Evolutionary conservation across 2,113 vertebrate species (phyloP).

Genomic region (Xiphias gladius): DNA sequence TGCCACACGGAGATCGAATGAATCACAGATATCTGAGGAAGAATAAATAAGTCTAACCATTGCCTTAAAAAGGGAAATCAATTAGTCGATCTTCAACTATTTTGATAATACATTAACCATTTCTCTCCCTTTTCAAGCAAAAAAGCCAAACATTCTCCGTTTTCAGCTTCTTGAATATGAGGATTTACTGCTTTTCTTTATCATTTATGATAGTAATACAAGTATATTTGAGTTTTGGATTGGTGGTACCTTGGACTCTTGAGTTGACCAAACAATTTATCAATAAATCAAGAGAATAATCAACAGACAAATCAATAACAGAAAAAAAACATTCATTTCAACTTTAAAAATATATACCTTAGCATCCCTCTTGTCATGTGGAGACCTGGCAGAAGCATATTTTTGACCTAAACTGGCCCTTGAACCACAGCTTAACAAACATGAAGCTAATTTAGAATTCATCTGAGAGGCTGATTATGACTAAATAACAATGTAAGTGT

Average conservation of each 20-base stretch:
- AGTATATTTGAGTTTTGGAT: neutral
- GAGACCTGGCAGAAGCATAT: neutral
- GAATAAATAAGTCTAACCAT: neutral
- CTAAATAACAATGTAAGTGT: neutral
- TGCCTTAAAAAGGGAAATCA: neutral
- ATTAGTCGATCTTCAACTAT: neutral
- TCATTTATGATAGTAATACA: neutral
- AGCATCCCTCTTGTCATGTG: neutral
- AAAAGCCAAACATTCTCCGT: neutral
- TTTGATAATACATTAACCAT: neutral
- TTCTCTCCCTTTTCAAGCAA: neutral
- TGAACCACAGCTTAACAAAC: neutral
- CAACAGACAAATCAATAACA: neutral
- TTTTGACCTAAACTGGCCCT: constrained; percentile 20
- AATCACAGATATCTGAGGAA: constrained; percentile 1
- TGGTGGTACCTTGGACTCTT: neutral
- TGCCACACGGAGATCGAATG: neutral
- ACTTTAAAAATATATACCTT: neutral
- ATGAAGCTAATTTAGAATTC: neutral
- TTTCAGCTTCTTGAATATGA: neutral
- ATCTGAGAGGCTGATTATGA: neutral
- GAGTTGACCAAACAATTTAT: neutral
- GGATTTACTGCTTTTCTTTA: neutral
- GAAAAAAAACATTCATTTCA: neutral
- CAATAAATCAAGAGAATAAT: neutral